Evolutionary conservation across 2,888 invertebrate species (phyloP).

Genomic region (Actias luna): DNA sequence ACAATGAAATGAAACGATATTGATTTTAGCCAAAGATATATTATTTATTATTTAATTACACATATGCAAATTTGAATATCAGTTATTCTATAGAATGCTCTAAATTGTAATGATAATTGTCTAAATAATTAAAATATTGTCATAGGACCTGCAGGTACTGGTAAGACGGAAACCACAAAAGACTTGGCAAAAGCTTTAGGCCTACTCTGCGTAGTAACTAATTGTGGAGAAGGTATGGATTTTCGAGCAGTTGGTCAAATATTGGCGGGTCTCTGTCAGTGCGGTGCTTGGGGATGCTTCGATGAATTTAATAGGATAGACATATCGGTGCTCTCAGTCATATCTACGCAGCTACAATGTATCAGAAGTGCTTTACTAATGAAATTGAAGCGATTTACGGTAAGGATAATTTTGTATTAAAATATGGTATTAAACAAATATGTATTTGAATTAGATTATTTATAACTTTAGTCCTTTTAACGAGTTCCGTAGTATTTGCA

Average conservation of each 20-base stretch:
- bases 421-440: no score
- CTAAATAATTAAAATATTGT: neutral
- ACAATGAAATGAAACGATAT: no score
- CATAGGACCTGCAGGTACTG: conserved; percentile 88
- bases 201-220: conserved; percentile 91
- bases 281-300: conserved; percentile 98
- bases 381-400: conserved; percentile 88
- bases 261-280: conserved; percentile 89
- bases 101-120: neutral
- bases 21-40: no score
- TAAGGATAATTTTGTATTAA: no score
- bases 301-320: conserved; percentile 97
- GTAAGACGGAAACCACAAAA: conserved; percentile 96
- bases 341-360: conserved; percentile 95
- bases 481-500: no score
- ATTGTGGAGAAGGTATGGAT: conserved; percentile 97
- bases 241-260: conserved; percentile 87
- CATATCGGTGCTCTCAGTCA: conserved; percentile 94
- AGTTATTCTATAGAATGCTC: no score
- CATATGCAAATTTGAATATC: no score
- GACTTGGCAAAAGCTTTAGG: conserved; percentile 95
- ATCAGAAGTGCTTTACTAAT: conserved; percentile 91
- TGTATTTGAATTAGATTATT: no score
- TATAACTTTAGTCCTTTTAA: no score
- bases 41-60: no score